Evolutionary conservation across 2,797 vertebrate species (phyloP).

Genomic region (Cryptoblepharus egeriae): DNA sequence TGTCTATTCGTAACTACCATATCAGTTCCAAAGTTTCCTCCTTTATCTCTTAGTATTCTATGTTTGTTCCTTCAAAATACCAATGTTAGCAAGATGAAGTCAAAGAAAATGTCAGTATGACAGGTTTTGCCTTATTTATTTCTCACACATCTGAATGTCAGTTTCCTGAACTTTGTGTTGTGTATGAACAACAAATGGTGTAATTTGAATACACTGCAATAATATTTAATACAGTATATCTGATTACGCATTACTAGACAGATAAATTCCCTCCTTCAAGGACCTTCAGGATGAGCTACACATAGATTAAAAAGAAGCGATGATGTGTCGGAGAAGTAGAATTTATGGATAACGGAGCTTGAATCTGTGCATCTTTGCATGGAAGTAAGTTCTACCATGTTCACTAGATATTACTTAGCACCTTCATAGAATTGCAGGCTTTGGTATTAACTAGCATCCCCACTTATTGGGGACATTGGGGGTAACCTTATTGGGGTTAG

Average conservation of each 20-base stretch:
- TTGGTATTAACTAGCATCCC: no score
- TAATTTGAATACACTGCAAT: background rate
- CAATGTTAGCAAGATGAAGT: background rate
- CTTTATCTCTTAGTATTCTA: background rate
- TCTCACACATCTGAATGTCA: background rate
- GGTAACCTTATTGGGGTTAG: no score
- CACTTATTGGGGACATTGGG: no score
- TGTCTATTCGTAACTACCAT: conserved; percentile 4
- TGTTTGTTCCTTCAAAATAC: background rate
- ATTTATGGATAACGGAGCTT: background rate
- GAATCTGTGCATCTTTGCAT: background rate
- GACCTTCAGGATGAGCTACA: background rate
- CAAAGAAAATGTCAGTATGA: background rate
- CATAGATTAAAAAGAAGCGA: background rate
- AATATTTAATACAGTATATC: conserved; percentile 5
- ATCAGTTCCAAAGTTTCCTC: background rate
- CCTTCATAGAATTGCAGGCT: no score
- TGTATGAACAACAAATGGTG: background rate
- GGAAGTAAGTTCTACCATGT: no score
- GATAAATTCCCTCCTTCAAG: background rate
- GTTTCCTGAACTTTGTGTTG: background rate
- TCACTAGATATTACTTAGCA: no score
- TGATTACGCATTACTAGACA: background rate
- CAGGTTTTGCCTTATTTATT: conserved; percentile 11
- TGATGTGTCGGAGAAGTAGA: background rate